phyloP scores from a whole-genome alignment of 2,888 invertebrate genomes.

The Synanthedon myopaeformis region DNA sequence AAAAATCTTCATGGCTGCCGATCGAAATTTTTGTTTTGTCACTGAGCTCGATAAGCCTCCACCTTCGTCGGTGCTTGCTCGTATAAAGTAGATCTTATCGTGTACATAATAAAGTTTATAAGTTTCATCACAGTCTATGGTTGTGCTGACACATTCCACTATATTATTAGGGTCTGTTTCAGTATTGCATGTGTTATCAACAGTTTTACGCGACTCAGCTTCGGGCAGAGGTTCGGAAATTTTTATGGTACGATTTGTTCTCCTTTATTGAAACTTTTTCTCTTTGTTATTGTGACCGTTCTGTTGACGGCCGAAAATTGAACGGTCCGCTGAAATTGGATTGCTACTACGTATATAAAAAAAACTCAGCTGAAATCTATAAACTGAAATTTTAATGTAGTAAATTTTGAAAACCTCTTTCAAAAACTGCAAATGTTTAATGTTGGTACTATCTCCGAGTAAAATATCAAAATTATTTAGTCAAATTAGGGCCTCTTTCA shows the following conservation, averaged over 20 bases:
- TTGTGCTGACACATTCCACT: slow-evolving; percentile 33
- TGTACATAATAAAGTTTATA: not conserved
- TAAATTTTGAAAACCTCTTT: too few relatives aligned
- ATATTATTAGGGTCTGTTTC: slow-evolving; percentile 28
- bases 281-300: slow-evolving; percentile 14
- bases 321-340: not conserved
- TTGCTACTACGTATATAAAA: not conserved
- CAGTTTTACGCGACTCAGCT: slow-evolving; percentile 14
- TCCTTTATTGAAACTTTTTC: slow-evolving; percentile 25
- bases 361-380: not conserved
- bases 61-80: slow-evolving; percentile 7
- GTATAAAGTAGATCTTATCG: not conserved
- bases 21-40: slow-evolving; percentile 4
- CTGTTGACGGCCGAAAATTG: slow-evolving; percentile 2
- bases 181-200: slow-evolving; percentile 25
- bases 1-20: not conserved
- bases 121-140: slow-evolving; percentile 5
- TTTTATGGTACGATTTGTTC: slow-evolving; percentile 22
- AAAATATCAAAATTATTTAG: too few relatives aligned
- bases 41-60: slow-evolving; percentile 7
- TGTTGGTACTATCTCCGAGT: too few relatives aligned
- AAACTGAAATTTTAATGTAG: too few relatives aligned
- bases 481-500: too few relatives aligned
- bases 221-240: slow-evolving; percentile 12
- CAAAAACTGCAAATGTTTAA: too few relatives aligned